Evolutionary conservation across 2,797 vertebrate genomes (phyloP), one percentile per base, ranked within the genome.

Genomic region (Cyprinodon diabolis): DNA sequence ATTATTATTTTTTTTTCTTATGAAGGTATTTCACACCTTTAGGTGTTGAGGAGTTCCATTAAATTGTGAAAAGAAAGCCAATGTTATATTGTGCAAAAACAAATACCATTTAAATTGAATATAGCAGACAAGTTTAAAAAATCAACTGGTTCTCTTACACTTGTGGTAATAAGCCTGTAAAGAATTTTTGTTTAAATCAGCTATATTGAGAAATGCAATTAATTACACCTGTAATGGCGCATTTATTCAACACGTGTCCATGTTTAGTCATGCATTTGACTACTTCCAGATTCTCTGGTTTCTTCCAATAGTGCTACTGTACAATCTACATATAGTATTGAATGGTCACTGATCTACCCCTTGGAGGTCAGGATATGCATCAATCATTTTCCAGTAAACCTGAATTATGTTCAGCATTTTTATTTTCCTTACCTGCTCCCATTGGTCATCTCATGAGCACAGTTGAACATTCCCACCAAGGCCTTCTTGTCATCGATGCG

Each of bases 401-500:
- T 35, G 1, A 14, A 17, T 6, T 58, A 9, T 58, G 25, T 10
- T 66, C 1, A 57, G 6, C n/a, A 55, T 12, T 14, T 56, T 71
- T 5, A 19, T 48, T 21, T 71, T 62, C 15, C 81, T 85, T 71
- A 98, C 97, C 96, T 92, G 71, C 88, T 91, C 2, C 97, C 97
- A 0, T 97, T 97, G 30, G 92, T 91, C 96, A 98, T 97, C 91
- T 99, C 96, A 6, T 96, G 95, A 43, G 97, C 96, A 7, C 96
- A 97, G 91, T 97, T 98, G 91, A 95, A 98, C 89, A 96, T 90
- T 13, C 96, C 97, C n/a, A 97, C 93, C 76, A 99, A 92, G 10
- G 90, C 71, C 74, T 96, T 96, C 79, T 96, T 96, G 68, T 99
- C 98, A 56, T 98, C 97, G 0, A 96, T 95, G 69, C 97, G 96